These are phyloP conservation scores for Delichon dasypus DNA, from an alignment of 2,797 vertebrate species.

Conservation along the genomic window DNA sequence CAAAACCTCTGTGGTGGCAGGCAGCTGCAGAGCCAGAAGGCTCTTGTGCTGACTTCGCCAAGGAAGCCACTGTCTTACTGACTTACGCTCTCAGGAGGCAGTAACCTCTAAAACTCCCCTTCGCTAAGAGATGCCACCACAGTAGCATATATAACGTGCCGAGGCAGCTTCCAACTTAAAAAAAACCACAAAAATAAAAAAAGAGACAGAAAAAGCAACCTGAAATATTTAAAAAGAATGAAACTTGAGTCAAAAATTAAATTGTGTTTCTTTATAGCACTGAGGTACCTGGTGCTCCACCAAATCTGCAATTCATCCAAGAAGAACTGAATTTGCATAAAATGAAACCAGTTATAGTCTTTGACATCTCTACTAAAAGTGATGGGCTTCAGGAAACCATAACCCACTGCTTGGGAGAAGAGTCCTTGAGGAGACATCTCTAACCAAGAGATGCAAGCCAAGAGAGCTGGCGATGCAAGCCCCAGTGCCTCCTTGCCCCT, in stretches of 20 bases:
- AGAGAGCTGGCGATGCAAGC: background rate
- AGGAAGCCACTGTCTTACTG: background rate
- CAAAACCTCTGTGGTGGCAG: background rate
- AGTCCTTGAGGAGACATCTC: background rate
- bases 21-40: slow-evolving; percentile 26
- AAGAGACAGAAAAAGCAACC: background rate
- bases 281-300: background rate
- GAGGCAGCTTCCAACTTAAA: slow-evolving; percentile 4
- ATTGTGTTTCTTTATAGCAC: background rate
- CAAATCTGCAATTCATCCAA: background rate
- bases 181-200: background rate
- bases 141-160: background rate
- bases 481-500: background rate
- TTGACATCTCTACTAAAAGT: background rate
- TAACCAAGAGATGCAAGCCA: background rate
- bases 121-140: background rate
- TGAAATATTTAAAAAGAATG: background rate
- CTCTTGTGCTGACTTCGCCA: background rate
- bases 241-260: background rate
- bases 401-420: background rate
- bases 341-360: background rate
- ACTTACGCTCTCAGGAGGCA: background rate
- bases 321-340: background rate
- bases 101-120: background rate
- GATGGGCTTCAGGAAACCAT: background rate